Evolutionary conservation across 2,888 invertebrate species (phyloP).

Genomic region (Xylophagus ater): DNA sequence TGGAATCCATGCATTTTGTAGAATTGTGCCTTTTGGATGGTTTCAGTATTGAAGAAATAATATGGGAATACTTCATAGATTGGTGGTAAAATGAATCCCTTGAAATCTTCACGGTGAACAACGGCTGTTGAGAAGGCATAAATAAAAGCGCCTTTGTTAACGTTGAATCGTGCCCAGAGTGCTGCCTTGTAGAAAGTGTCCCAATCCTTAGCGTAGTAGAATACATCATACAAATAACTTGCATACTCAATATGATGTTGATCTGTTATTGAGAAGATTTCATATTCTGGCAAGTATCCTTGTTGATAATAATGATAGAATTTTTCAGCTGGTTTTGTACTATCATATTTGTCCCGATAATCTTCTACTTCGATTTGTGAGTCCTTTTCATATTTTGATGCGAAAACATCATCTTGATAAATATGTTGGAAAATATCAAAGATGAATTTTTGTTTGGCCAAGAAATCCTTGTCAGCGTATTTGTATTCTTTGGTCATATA

Average conservation of each 20-base stretch:
- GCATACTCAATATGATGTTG: slow-evolving; percentile 42
- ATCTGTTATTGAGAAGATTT: slow-evolving; percentile 28
- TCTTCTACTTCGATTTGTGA: slow-evolving; percentile 48
- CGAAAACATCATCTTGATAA: slow-evolving; percentile 47
- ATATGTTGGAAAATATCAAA: slow-evolving; percentile 45
- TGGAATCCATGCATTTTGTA: slow-evolving; percentile 50
- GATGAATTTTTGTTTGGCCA: slow-evolving; percentile 43
- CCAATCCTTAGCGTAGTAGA: slow-evolving; percentile 61
- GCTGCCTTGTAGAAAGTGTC: slow-evolving; percentile 61
- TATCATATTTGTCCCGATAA: slow-evolving; percentile 49
- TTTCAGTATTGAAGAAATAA: slow-evolving; percentile 49
- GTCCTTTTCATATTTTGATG: slow-evolving; percentile 41
- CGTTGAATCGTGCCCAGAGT: slow-evolving; percentile 51
- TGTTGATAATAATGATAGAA: slow-evolving; percentile 47
- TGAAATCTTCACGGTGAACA: slow-evolving; percentile 47
- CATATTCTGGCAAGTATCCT: slow-evolving; percentile 33
- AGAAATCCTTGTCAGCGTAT: slow-evolving; percentile 43
- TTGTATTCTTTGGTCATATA: slow-evolving; percentile 25
- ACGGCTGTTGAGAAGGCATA: slow-evolving; percentile 50
- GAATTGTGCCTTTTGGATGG: slow-evolving; percentile 39
- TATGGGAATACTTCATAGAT: slow-evolving; percentile 58
- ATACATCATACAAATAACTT: slow-evolving; percentile 49
- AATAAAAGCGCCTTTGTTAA: slow-evolving; percentile 52
- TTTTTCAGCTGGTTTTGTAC: slow-evolving; percentile 45
- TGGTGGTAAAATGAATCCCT: slow-evolving; percentile 49